Conservation (phyloP, 2,888 invertebrate species). For the Thymelicus sylvestris region DNA sequence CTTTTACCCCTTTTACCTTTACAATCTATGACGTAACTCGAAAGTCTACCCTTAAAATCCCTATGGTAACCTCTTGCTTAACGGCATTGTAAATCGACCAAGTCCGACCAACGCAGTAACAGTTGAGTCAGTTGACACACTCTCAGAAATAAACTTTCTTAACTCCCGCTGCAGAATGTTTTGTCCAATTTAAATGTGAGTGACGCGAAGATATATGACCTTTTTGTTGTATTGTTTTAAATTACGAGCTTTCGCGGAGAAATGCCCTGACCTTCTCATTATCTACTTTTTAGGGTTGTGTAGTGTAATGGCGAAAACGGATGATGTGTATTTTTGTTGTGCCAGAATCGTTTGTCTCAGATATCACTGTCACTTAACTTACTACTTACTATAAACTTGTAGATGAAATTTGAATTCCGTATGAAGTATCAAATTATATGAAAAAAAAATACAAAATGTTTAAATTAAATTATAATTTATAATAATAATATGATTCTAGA, state of each 20-base stretch:
- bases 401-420: too few species aligned
- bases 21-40: too few species aligned
- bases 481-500: too few species aligned
- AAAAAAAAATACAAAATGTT: too few species aligned
- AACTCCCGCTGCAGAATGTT: constrained; percentile 32
- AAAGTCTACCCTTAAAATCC: too few species aligned
- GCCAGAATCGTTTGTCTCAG: too few species aligned
- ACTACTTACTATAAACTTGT: too few species aligned
- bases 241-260: constrained; percentile 22
- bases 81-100: constrained; percentile 13
- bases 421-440: too few species aligned
- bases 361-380: too few species aligned
- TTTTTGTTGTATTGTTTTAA: constrained; percentile 34
- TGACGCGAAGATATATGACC: constrained; percentile 27
- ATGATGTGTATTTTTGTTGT: too few species aligned
- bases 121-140: constrained; percentile 21
- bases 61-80: not conserved
- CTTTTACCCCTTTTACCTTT: too few species aligned
- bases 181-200: constrained; percentile 34
- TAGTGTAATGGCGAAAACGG: not conserved
- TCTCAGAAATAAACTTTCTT: constrained; percentile 30
- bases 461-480: too few species aligned
- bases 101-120: not conserved
- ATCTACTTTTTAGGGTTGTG: constrained; percentile 8
- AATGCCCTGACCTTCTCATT: constrained; percentile 24